Base-by-base conservation (phyloP, 2,888 invertebrate species). In the Meandrusa payeni region DNA sequence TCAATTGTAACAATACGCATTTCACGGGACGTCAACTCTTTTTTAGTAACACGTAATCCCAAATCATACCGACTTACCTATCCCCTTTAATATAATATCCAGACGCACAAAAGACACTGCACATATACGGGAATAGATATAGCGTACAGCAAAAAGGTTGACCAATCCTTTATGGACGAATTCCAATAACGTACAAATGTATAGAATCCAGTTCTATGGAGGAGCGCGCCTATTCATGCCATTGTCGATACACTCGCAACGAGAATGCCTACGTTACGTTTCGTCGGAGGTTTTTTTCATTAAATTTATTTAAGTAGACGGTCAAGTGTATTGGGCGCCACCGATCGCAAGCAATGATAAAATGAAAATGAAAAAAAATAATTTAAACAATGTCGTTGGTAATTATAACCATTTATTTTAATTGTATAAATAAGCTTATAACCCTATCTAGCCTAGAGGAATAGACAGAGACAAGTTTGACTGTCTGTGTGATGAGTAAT, bases 161-260 rank as follows among this genome's bases (percentile, higher is more conserved):
- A 76, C 78, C 80, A 78, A 65, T 68, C 75, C 72, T 77, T 81
- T 82, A 80, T 82, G 68, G 67, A 63, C 64, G 67, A 70, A 80
- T 78, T 76, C 81, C 79, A 78, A 82, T 82, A 82, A 75, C 70
- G 68, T 61, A 67, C 62, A 64, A 68, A 67, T 61, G 71, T 73
- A 75, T 74, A 74, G 73, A 70, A 68, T 61, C 55, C 56, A 58
- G 54, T 61, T 61, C 63, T 66, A 69, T 67, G 64, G 61, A 61
- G 57, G 55, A 61, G 55, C 53, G 49, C 47, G 63, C 62, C 74
- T 68, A 76, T 79, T 80, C 71, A 75, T 64, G 61, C 63, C 41
- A 51, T 51, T 55, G 53, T 54, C 37, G 41, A 52, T 60, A 61
- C 55, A 59, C 52, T 54, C 52, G 48, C 33, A 31, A 33, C 47